These are phyloP conservation scores for Brotogeris chrysoptera DNA, from an alignment of 2,797 vertebrate genomes.

Conservation along the genomic window DNA sequence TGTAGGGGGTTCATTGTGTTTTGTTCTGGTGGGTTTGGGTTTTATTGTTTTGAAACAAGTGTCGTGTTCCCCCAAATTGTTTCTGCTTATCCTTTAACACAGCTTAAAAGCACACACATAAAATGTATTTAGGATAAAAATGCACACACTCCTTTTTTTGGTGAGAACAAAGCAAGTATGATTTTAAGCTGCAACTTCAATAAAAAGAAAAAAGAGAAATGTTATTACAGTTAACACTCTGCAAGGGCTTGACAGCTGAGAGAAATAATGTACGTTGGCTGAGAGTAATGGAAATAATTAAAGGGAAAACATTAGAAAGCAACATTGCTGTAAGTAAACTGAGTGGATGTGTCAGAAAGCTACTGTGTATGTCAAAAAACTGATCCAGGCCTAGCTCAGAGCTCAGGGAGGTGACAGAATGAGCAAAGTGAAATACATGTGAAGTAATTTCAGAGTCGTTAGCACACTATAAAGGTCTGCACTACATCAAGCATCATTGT, in stretches of 20 bases:
- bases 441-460: background rate
- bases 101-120: background rate
- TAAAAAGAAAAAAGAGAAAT: background rate
- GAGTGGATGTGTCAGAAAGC: background rate
- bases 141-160: background rate
- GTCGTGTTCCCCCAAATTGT: background rate
- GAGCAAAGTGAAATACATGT: background rate
- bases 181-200: conserved; percentile 48
- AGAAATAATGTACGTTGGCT: conserved; percentile 16
- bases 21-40: background rate
- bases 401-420: background rate
- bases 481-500: background rate
- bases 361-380: background rate
- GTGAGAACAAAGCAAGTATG: conserved; percentile 42
- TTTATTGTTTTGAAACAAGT: background rate
- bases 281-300: conserved; percentile 64
- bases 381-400: background rate
- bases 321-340: background rate
- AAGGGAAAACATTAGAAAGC: conserved; percentile 28
- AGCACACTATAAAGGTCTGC: background rate
- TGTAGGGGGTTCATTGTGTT: background rate
- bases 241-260: conserved; percentile 47
- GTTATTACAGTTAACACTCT: conserved; percentile 39
- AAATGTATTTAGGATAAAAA: background rate
- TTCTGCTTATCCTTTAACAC: background rate